Evolutionary conservation across 2,888 invertebrate genomes (phyloP).

Genomic region (Lithophane leautieri): DNA sequence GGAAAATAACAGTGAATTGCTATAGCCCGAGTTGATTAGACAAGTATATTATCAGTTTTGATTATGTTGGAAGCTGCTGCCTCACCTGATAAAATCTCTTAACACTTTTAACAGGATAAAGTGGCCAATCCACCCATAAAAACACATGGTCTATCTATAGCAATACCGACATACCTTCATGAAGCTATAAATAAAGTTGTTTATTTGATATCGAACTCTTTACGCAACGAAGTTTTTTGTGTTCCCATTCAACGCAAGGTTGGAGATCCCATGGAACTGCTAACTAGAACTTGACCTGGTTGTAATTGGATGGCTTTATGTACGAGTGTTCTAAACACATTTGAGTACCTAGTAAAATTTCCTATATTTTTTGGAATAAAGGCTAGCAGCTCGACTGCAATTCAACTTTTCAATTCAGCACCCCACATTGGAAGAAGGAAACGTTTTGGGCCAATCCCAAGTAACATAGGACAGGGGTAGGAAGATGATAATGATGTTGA

Average conservation of each 20-base stretch:
- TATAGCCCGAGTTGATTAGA: background rate
- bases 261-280: constrained; percentile 38
- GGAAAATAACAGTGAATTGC: background rate
- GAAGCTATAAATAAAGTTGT: constrained; percentile 49
- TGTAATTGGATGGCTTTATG: constrained; percentile 35
- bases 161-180: constrained; percentile 41
- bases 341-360: background rate
- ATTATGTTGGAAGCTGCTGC: background rate
- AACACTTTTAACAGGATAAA: constrained; percentile 18
- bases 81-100: constrained; percentile 20
- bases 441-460: background rate
- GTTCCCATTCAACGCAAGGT: constrained; percentile 55
- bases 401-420: background rate
- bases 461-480: background rate
- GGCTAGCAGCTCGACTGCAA: background rate
- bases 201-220: constrained; percentile 43
- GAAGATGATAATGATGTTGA: background rate
- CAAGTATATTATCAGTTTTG: background rate
- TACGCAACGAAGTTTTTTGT: constrained; percentile 54
- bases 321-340: background rate
- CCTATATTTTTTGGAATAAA: background rate
- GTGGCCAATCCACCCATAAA: constrained; percentile 7
- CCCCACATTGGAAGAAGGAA: background rate
- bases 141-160: constrained; percentile 26
- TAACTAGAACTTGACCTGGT: constrained; percentile 66